Evolutionary conservation across 2,113 vertebrate genomes (phyloP), one percentile per base, ranked within the genome.

Genomic region (Variabilichromis moorii): DNA sequence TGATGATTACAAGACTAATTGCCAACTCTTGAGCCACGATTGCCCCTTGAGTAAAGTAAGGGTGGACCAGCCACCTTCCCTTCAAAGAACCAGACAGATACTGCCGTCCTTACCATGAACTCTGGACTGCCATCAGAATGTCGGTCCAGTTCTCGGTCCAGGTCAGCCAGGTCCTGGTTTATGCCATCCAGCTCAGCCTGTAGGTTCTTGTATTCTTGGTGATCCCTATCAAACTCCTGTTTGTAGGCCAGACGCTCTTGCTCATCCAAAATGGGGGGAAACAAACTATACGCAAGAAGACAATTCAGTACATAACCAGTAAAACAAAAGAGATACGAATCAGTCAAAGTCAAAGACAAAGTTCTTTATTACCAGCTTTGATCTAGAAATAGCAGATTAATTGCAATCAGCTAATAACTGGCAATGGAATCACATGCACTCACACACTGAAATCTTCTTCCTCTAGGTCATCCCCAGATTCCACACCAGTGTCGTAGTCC

Each of bases 381-480:
- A 50, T 50, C 42, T 78, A 47, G 40, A 76, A 76, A 76, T 37
- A 28, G 40, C 9, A 76, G 21, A 76, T 73, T 17, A 73, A 45
- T 76, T 76, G 12, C 40, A 42, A 45, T 47, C 40, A 45, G 8
- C 21, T 76, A 76, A 76, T 50, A 78, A 50, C 42, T 78, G 24
- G 24, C 6, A 78, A 31, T 31, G 16, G 45, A 31, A 50, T 50
- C 16, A n/a, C 14, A 50, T 50, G 42, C 7, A 91, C 96, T 96
- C 83, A 98, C 98, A 92, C 93, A 90, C 95, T 92, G 91, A 97
- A 97, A 82, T 98, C 96, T 4, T 96, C 95, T 14, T 98, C 97
- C 8, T 97, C 96, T 91, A 98, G 92, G 59, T 98, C 97, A 9
- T 98, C 97, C 4, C 96, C 97, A 21, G 98, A 98, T 73, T 98